Base-by-base conservation (phyloP, 1,140 invertebrate genomes). In the Copidosoma floridanum region DNA sequence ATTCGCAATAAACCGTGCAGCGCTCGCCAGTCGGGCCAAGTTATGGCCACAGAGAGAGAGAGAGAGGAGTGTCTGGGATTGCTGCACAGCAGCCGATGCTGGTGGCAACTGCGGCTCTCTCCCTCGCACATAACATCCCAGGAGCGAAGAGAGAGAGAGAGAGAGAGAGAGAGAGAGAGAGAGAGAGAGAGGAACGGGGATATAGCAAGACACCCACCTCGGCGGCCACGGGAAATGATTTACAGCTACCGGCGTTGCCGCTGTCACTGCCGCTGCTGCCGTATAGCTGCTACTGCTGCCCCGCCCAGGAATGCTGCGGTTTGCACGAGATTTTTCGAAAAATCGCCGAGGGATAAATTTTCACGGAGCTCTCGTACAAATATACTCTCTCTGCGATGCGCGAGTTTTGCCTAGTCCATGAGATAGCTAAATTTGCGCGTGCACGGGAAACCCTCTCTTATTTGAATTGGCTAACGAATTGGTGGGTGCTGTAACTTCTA, bases 271-370 rank as follows among this genome's bases (percentile, higher is more conserved):
- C 44, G 59, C 67, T 58, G 65, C 54, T 41, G 54, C 35, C 41
- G 63, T 27, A n/a, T n/a, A n/a, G n/a, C n/a, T n/a, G n/a, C n/a
- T n/a, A n/a, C 52, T 44, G 32, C 62, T 73, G 76, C 77, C 78
- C 73, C 78, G 75, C 78, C 78, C 77, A 76, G 73, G 74, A 79
- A 79, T 80, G 78, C 72, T 70, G 71, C 68, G 70, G 71, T 77
- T 77, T 72, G 69, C 71, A 71, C 70, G 72, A 76, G 68, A 77
- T 75, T 77, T 72, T 75, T 73, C 68, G 66, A 71, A 76, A 76
- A 74, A 73, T 20, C n/a, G n/a, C n/a, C n/a, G n/a, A 3, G 23
- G 44, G 32, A 58, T 58, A 63, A 58, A 63, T 53, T 53, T 53
- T 46, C 16, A 37, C 37, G 55, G 24, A 40, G 35, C 29, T 47